A percentile compares a stretch with the other conserved stretches of the same genome.
Evolutionary conservation across 2,797 vertebrate genomes (phyloP).

Genomic region (Phalloptychus januarius): DNA sequence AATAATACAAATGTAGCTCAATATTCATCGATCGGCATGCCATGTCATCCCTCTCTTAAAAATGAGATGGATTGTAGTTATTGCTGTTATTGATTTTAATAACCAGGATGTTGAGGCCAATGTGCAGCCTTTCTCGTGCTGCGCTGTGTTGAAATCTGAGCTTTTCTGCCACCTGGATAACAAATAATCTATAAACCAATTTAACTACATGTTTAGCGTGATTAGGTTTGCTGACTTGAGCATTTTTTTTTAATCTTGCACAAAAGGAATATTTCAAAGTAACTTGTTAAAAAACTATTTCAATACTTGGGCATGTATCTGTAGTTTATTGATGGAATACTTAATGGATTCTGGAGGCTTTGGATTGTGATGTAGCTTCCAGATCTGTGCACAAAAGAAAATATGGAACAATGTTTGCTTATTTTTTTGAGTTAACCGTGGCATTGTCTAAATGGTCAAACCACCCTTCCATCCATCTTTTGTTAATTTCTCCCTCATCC

Average conservation of each 20-base stretch:
- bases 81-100: slow-evolving; percentile 85
- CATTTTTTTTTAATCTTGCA: slow-evolving; percentile 1
- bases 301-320: neutral
- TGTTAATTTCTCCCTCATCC: neutral
- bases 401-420: neutral
- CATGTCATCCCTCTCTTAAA: slow-evolving; percentile 64
- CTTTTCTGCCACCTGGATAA: slow-evolving; percentile 38
- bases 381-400: neutral
- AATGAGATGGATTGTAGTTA: slow-evolving; percentile 80
- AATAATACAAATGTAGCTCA: slow-evolving; percentile 81
- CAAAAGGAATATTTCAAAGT: neutral
- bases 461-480: no score
- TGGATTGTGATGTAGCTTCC: neutral
- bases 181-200: slow-evolving; percentile 68
- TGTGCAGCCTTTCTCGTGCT: slow-evolving; percentile 41
- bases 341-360: neutral
- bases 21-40: slow-evolving; percentile 72
- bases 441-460: neutral
- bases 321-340: neutral
- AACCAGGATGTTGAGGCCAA: slow-evolving; percentile 67
- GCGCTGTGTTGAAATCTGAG: slow-evolving; percentile 11
- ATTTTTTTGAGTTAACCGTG: neutral
- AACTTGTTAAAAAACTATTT: slow-evolving; percentile 13
- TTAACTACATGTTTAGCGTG: slow-evolving; percentile 56
- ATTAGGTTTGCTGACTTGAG: slow-evolving; percentile 49